Evolutionary conservation across 2,113 vertebrate genomes (phyloP).

Genomic region (Thalassoma bifasciatum): DNA sequence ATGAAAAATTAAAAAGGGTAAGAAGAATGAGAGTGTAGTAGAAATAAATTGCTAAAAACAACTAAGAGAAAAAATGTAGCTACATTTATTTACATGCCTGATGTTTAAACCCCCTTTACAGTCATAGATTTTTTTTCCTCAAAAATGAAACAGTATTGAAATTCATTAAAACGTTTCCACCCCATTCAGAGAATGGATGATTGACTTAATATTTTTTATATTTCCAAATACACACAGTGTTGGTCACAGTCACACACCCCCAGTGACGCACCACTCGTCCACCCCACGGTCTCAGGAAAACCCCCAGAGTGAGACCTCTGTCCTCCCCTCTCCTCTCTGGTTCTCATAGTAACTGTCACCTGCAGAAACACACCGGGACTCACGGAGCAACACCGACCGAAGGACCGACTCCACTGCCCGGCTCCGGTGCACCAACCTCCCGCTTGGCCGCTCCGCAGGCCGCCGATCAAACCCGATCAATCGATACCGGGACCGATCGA

Average conservation of each 20-base stretch:
- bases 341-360: constrained; percentile 78
- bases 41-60: too few relatives aligned
- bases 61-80: too few relatives aligned
- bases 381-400: constrained; percentile 44
- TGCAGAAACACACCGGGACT: constrained; percentile 69
- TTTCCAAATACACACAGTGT: background rate
- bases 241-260: background rate
- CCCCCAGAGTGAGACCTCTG: constrained; percentile 40
- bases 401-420: background rate
- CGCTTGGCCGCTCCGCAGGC: background rate
- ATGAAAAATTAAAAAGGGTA: too few relatives aligned
- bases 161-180: too few relatives aligned
- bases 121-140: too few relatives aligned
- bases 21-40: too few relatives aligned
- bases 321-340: constrained; percentile 18
- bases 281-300: background rate
- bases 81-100: too few relatives aligned
- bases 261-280: background rate
- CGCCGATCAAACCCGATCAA: constrained; percentile 21
- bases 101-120: too few relatives aligned
- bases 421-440: background rate
- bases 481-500: constrained; percentile 39
- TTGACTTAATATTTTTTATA: too few relatives aligned
- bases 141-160: too few relatives aligned
- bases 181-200: too few relatives aligned